phyloP scores from a whole-genome alignment of 2,888 invertebrate species.

The Yponomeuta sedellus region DNA sequence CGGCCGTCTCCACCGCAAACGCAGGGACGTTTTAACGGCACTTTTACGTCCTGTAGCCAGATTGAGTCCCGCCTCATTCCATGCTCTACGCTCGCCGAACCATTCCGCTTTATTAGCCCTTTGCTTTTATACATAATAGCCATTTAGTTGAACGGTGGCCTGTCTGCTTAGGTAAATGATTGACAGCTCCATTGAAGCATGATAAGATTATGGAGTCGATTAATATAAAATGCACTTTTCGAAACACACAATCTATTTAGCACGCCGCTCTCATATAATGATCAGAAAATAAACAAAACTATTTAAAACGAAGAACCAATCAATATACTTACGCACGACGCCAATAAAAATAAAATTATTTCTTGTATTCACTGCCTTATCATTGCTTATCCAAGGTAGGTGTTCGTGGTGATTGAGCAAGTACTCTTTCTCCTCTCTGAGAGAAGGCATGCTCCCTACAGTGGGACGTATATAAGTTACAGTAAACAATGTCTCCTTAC shows the following conservation, averaged over 20 bases:
- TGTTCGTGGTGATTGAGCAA: too few species aligned
- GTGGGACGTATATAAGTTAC: too few species aligned
- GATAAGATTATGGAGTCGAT: background rate
- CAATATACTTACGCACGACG: too few species aligned
- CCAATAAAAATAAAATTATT: too few species aligned
- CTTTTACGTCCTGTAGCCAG: constrained; percentile 61
- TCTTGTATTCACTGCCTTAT: too few species aligned
- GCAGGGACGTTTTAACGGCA: constrained; percentile 46
- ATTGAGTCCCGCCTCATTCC: constrained; percentile 48
- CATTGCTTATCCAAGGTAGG: too few species aligned
- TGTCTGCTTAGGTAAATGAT: constrained; percentile 8
- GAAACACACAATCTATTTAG: background rate
- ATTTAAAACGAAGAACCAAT: too few species aligned
- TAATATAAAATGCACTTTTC: background rate
- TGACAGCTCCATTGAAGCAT: background rate
- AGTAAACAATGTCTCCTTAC: too few species aligned
- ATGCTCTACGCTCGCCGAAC: constrained; percentile 55
- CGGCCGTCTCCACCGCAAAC: constrained; percentile 34
- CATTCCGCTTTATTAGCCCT: constrained; percentile 57
- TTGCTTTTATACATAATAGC: constrained; percentile 62
- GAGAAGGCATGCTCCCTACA: too few species aligned
- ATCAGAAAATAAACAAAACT: too few species aligned
- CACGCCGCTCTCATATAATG: background rate
- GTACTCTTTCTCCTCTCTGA: too few species aligned
- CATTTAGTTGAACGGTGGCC: constrained; percentile 42